Base-by-base conservation (phyloP, 53 echinoderm and acorn worm genomes). In the Astropecten irregularis region DNA sequence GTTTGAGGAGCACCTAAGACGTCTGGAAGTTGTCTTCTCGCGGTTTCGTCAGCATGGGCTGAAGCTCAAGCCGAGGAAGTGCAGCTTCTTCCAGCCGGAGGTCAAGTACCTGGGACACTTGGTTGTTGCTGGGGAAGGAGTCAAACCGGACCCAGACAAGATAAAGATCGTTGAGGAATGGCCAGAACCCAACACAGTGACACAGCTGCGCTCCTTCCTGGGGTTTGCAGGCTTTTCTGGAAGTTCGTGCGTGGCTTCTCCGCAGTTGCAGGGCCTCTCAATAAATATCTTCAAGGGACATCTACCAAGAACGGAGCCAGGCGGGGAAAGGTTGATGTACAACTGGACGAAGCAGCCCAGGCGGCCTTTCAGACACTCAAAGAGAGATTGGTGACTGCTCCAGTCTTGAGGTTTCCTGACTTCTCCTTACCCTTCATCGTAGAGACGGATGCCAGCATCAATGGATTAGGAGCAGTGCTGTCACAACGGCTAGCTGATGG, bases 201-300 rank as follows among this genome's bases (percentile, higher is more conserved):
- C 26, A 19, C 79, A 91, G 18, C 82, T 87, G 18, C 60, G 91
- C 21, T 46, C 68, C 1, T n/a, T n/a, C n/a, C n/a, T n/a, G n/a
- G n/a, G n/a, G n/a, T n/a, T n/a, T n/a, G n/a, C n/a, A n/a, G n/a
- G 85, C 87, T 31, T 67, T 87, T 81, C 57, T 90, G 65, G 48
- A 82, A 87, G 35, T 87, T 91, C 38, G 34, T 91, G 0, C 9
- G 33, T 9, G 77, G 74, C 13, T 91, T 69, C 32, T 49, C 91
- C 0, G 53, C 1, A 59, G 63, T 87, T 25, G 87, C 87, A 47
- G 77, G 87, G 86, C 19, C 52, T 87, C 42, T 56, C n/a, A n/a
- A n/a, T n/a, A n/a, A n/a, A n/a, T n/a, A n/a, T n/a, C n/a, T n/a
- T n/a, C n/a, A n/a, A n/a, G n/a, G n/a, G n/a, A n/a, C n/a, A n/a